Evolutionary conservation across 2,888 invertebrate species (phyloP), one percentile per base, ranked within the genome.

Genomic region (Carterocephalus palaemon): DNA sequence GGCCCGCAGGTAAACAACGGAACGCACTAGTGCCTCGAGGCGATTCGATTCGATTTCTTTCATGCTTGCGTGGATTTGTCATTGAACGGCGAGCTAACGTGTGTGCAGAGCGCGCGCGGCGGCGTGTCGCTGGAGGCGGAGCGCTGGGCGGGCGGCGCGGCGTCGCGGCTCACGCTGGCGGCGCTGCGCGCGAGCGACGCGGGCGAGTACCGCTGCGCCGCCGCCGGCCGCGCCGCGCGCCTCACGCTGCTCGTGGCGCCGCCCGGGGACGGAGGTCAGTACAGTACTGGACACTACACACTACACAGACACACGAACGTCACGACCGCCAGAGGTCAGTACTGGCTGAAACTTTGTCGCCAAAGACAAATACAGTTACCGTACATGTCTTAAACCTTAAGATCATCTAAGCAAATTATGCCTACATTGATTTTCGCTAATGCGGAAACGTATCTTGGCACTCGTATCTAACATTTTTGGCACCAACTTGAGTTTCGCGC

Each of bases 121-220:
- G 90, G 90, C 46, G 88, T 91, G 64, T 89, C 89, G 54, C 88
- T 92, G 58, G 90, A 91, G 65, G 90, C 91, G 51, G 89, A 89
- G 73, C 89, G 89, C 52, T 88, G 90, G 61, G 82, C 89, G 57
- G 83, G 86, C 38, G 82, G 85, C 55, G 88, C 89, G 39, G 80
- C 88, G 52, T 90, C 91, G 69, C 88, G 88, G 62, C 75, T 90
- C 54, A 89, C 90, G 63, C 84, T 93, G 67, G 77, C 90, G 59
- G 70, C 85, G 62, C 89, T 91, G 64, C 83, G 86, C 52, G 58
- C 76, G 50, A 64, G 72, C 60, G 90, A 89, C 66, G 77, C 84
- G 41, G 89, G 89, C 10, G 74, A 88, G 60, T 91, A 91, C 70
- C 85, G 88, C 43, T 92, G 91, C 79, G 85, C 54, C 89, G 89